These are phyloP conservation scores for Lipotes vexillifer DNA, from an alignment of 2,113 vertebrate species.

Conservation along the genomic window DNA sequence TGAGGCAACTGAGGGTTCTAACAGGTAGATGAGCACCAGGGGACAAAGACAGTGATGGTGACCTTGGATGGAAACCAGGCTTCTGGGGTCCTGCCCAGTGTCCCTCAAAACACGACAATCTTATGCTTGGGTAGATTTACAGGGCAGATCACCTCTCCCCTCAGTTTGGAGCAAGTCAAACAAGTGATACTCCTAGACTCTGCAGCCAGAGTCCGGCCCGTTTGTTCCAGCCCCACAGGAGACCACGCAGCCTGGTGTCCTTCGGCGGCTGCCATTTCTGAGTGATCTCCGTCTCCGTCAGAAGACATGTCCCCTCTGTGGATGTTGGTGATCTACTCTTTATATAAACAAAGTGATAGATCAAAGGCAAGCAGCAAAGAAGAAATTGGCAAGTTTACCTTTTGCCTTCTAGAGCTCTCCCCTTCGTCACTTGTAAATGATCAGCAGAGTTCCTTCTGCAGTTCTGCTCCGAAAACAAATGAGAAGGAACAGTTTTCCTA, in stretches of 20 bases:
- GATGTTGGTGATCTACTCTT: not conserved
- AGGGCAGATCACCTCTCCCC: fast-evolving
- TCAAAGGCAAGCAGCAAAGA: not conserved
- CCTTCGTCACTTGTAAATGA: not conserved
- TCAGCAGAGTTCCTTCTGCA: not conserved
- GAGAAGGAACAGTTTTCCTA: not conserved
- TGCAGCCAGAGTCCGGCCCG: too few relatives aligned
- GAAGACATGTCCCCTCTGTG: not conserved
- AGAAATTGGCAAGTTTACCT: not conserved
- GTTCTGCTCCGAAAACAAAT: not conserved
- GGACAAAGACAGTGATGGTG: not conserved
- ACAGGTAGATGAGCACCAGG: fast-evolving
- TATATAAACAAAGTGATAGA: not conserved
- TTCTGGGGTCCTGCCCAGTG: fast-evolving
- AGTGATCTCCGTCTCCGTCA: not conserved
- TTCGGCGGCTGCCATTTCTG: fast-evolving
- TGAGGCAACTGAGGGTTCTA: not conserved
- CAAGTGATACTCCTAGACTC: not conserved
- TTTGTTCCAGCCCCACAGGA: fast-evolving
- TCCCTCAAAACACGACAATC: not conserved
- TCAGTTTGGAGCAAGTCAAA: not conserved
- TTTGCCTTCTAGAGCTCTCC: fast-evolving
- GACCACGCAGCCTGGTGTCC: not conserved
- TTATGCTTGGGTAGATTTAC: fast-evolving
- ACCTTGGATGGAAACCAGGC: not conserved